phyloP scores from a whole-genome alignment of 2,888 invertebrate genomes.

The Drosophila planitibia region DNA sequence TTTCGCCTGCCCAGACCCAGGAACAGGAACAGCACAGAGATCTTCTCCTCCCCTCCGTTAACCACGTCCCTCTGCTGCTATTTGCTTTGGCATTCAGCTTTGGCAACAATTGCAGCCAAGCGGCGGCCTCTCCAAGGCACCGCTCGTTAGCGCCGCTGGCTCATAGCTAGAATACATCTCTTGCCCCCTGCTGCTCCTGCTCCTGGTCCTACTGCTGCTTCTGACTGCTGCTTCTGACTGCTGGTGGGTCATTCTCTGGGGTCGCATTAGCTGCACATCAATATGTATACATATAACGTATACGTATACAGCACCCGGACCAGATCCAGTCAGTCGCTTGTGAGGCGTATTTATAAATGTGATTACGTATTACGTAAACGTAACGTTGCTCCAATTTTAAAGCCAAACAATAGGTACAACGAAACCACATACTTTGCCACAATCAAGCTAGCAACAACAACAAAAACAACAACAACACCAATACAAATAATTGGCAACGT shows the following conservation, averaged over 20 bases:
- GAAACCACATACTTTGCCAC: conserved; percentile 18
- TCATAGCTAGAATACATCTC: conserved; percentile 25
- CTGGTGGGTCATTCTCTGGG: conserved; percentile 71
- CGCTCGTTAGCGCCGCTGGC: conserved; percentile 76
- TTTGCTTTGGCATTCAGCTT: conserved; percentile 82
- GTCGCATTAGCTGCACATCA: conserved; percentile 81
- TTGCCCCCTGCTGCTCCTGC: conserved; percentile 5
- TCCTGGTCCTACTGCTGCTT: conserved; percentile 3
- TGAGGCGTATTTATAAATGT: conserved; percentile 81
- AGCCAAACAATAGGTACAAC: conserved; percentile 60
- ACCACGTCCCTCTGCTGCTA: conserved; percentile 62
- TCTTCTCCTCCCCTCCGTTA: neutral
- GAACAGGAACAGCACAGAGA: conserved; percentile 10
- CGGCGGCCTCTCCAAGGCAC: conserved; percentile 73
- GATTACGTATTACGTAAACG: conserved; percentile 80
- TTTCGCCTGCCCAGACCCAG: conserved; percentile 65
- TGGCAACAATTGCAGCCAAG: conserved; percentile 79
- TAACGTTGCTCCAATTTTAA: conserved; percentile 66
- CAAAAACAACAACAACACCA: conserved; percentile 13
- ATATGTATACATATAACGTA: conserved; percentile 47
- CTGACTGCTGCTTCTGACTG: conserved; percentile 34
- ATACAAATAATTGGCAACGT: conserved; percentile 49
- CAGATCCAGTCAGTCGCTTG: conserved; percentile 44
- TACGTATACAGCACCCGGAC: neutral
- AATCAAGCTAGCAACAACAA: conserved; percentile 11